Percentiles rank a stretch among this genome's conserved stretches.
phyloP scores from a whole-genome alignment of 2,888 invertebrate species.

The Cheilosia impressa region DNA sequence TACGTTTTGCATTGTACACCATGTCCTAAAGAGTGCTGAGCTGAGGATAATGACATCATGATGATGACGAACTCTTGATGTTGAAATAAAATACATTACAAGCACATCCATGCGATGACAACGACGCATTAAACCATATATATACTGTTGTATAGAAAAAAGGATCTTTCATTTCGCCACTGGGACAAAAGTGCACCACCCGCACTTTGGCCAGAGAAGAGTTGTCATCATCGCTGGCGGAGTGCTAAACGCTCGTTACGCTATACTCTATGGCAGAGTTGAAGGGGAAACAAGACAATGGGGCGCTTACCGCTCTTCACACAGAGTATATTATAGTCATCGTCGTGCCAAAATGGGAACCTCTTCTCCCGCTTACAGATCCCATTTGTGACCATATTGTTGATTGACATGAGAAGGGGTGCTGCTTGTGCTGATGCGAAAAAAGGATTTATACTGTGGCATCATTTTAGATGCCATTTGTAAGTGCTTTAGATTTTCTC shows the following conservation, averaged over 20 bases:
- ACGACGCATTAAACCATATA: slow-evolving; percentile 58
- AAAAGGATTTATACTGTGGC: slow-evolving; percentile 58
- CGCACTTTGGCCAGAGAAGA: slow-evolving; percentile 64
- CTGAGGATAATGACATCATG: slow-evolving; percentile 75
- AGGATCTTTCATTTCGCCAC: slow-evolving; percentile 71
- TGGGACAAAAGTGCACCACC: slow-evolving; percentile 75
- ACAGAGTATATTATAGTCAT: not conserved
- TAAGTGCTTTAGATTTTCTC: slow-evolving; percentile 74
- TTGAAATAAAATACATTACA: slow-evolving; percentile 73
- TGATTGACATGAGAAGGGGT: slow-evolving; percentile 68
- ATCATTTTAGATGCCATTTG: slow-evolving; percentile 70
- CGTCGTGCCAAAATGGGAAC: slow-evolving; percentile 53
- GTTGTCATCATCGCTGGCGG: slow-evolving; percentile 50
- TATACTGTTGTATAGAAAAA: slow-evolving; percentile 33
- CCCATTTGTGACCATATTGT: slow-evolving; percentile 60
- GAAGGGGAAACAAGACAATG: slow-evolving; percentile 60
- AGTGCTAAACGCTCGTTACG: slow-evolving; percentile 62
- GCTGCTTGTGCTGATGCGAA: slow-evolving; percentile 29
- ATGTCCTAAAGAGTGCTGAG: slow-evolving; percentile 64
- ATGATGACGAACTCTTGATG: slow-evolving; percentile 75
- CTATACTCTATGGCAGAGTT: slow-evolving; percentile 26
- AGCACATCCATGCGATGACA: slow-evolving; percentile 27
- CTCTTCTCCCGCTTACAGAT: slow-evolving; percentile 62
- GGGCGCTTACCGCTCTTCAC: slow-evolving; percentile 40
- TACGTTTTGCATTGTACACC: slow-evolving; percentile 32